A percentile compares a stretch with the other conserved stretches of the same genome.
Conservation (phyloP, 2,797 vertebrate genomes). For the Siniperca obscura region DNA sequence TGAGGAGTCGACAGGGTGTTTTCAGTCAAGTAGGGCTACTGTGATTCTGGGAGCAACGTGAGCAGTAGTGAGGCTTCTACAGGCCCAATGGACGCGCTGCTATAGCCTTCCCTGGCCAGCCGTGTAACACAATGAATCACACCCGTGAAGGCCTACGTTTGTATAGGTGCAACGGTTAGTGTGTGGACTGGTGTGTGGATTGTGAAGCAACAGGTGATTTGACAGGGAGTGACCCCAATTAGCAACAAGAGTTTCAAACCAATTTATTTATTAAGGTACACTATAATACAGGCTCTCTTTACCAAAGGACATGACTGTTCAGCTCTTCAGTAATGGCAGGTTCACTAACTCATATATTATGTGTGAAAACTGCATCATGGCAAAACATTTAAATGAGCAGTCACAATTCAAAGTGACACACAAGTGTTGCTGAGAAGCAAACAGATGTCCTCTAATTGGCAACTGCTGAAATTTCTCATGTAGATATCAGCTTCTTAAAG, state of each 20-base stretch:
- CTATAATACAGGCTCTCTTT: background rate
- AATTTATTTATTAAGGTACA: background rate
- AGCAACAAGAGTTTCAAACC: background rate
- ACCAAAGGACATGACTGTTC: background rate
- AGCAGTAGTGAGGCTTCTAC: conserved; percentile 10
- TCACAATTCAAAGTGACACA: conserved; percentile 15
- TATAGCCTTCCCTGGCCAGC: conserved; percentile 33
- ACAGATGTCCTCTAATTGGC: background rate
- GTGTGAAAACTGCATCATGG: conserved; percentile 17
- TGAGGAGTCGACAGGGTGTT: background rate
- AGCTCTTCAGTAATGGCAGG: background rate
- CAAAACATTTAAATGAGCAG: conserved; percentile 18
- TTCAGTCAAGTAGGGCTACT: conserved; percentile 26
- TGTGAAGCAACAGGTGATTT: conserved; percentile 6
- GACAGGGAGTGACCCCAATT: conserved; percentile 7
- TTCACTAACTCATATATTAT: background rate
- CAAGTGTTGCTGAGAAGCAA: background rate
- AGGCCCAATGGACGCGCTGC: conserved; percentile 1
- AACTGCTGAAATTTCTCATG: conserved; percentile 10
- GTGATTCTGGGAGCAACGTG: conserved; percentile 37
- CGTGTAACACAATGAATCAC: conserved; percentile 35
- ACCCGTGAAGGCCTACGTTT: conserved; percentile 26
- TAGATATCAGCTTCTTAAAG: conserved; percentile 6
- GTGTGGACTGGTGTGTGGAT: conserved; percentile 9
- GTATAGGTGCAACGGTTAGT: background rate